Base-by-base conservation (phyloP, 1,140 invertebrate genomes). In the Leptestheria dahalacensis region DNA sequence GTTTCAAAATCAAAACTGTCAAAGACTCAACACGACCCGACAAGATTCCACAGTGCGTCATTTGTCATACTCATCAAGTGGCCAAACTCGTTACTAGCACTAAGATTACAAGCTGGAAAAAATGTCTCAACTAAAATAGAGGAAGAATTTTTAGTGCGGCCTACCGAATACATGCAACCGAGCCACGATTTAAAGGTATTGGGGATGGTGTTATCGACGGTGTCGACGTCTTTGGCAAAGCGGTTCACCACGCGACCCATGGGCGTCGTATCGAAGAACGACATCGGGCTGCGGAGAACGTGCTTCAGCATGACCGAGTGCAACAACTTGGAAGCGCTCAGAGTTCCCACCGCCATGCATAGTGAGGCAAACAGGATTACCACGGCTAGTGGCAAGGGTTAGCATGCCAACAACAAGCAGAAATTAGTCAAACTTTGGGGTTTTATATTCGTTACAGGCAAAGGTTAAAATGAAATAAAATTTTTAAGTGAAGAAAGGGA, bases 191-290 rank as follows among this genome's bases (percentile, higher is more conserved):
- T 74, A 66, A 87, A 70, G 63, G 48, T 41, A 11, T 46, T 51
- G 18, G 68, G 65, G 48, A 68, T 64, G 77, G 80, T 70, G 68
- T 81, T 83, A 75, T 89, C 86, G 68, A 87, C 73, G 64, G 79
- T 78, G 70, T 90, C 85, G 64, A 90, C 77, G 75, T 90, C 88
- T 73, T 86, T 88, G 71, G 81, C 80, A 74, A 93, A 91, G 66
- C 86, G 78, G 75, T 90, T 91, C 65, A 91, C 74, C 67, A 91
- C 80, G 68, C 89, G 78, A 67, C 89, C 89, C 61, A 84, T 69
- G 50, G 89, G 88, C 65, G 88, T 91, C 64, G 85, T 81, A 72
- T 93, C 89, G 77, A 88, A 92, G 76, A 91, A 91, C 64, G 77
- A 70, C 74, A 80, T 79, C 48, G 88, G 88, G 64, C 79, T 78